Evolutionary conservation across 2,888 invertebrate species (phyloP), one percentile per base, ranked within the genome.

Genomic region (Macaria notata): DNA sequence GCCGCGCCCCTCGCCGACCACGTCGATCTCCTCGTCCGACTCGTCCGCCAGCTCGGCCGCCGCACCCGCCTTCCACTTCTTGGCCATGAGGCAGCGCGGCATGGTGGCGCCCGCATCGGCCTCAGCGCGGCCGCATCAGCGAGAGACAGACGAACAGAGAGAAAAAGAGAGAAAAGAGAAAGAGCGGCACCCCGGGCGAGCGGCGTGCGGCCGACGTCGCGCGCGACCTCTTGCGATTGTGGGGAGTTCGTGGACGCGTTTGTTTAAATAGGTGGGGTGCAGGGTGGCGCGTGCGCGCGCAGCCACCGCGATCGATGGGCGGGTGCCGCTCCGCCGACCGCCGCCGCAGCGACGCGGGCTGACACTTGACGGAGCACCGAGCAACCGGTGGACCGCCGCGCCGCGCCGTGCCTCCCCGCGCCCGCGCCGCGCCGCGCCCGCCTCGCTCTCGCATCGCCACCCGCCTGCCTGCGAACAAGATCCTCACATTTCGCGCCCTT

Each of bases 81-180:
- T 97, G 81, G 97, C 97, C 97, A 97, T 97, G 90, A 97, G 95
- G 93, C 97, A 97, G 88, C 97, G 96, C 92, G 97, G 97, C 97
- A 97, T 97, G 88, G 92, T 94, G 92, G 90, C 88, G 91, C 92
- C 87, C 83, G 87, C 88, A 92, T 90, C 89, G 83, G 88, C 89
- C 85, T 87, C 88, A 88, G 86, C 88, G 86, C 87, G 86, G 79
- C 89, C 87, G 84, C 89, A 90, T 89, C 81, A 86, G 83, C 82
- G 82, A 88, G 83, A 92, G 84, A 89, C 82, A 91, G 87, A 89
- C 85, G 84, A 87, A 88, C 83, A 88, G 88, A 91, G 85, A 88
- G 87, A 92, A 84, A 86, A 83, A 87, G 84, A 88, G 88, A 84
- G 63, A 84, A 78, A 83, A 86, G 86, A 88, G 87, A 92, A 83